A percentile compares a stretch with the other conserved stretches of the same genome.
phyloP scores from a whole-genome alignment of 2,888 invertebrate species.

The Latrodectus elegans region DNA sequence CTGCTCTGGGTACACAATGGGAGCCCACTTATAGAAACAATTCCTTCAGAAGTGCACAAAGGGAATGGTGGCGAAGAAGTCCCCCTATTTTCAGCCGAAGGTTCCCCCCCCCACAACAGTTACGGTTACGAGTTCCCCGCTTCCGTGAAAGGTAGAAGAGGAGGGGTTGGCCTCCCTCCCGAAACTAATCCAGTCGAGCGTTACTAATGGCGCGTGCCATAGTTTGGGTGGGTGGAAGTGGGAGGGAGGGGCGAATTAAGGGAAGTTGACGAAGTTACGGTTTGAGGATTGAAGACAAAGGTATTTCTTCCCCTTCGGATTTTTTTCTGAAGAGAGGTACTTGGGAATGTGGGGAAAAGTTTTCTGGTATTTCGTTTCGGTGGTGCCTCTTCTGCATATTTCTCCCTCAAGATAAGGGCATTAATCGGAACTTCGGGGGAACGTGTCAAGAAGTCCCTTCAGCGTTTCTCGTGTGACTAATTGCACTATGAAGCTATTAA shows the following conservation, averaged over 20 bases:
- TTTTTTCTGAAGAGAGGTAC: background rate
- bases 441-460: background rate
- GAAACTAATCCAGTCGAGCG: constrained; percentile 25
- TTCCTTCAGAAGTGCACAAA: constrained; percentile 11
- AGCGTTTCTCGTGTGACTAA: constrained; percentile 5
- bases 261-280: constrained; percentile 28
- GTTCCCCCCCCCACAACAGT: background rate
- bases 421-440: background rate
- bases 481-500: background rate
- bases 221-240: constrained; percentile 23
- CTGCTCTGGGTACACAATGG: background rate
- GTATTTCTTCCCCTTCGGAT: background rate
- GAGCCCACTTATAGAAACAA: constrained; percentile 10
- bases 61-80: too few species aligned
- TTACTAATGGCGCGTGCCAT: constrained; percentile 67
- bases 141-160: constrained; percentile 1
- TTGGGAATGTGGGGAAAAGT: constrained; percentile 21
- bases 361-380: constrained; percentile 58
- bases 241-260: background rate
- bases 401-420: background rate
- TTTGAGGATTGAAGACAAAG: constrained; percentile 41
- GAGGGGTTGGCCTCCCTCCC: constrained; percentile 1
- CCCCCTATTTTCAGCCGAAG: too few species aligned
- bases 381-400: constrained; percentile 12
- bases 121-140: constrained; percentile 3